A percentile compares a stretch with the other conserved stretches of the same genome.
Conservation (phyloP, 1,140 invertebrate genomes). For the Nasonia longicornis region DNA sequence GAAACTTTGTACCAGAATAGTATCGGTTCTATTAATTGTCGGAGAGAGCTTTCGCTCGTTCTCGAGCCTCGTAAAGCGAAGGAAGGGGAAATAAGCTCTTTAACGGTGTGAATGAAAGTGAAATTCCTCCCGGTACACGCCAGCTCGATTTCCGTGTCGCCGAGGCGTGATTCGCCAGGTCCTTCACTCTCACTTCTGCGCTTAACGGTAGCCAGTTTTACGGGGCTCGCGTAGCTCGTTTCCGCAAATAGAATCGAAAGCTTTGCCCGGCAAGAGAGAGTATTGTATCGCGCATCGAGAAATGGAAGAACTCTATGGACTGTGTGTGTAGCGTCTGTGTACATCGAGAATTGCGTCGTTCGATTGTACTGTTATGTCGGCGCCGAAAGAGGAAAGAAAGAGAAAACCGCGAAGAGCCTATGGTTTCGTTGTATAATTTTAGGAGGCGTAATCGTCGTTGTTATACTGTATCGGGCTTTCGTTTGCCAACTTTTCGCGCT, state of each 20-base stretch:
- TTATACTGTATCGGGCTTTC: background rate
- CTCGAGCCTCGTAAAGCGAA: conserved; percentile 21
- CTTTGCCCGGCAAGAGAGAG: background rate
- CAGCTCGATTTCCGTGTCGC: conserved; percentile 16
- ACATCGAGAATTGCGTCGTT: conserved; percentile 1
- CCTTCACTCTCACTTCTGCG: background rate
- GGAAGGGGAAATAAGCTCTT: conserved; percentile 41
- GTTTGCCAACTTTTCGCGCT: background rate
- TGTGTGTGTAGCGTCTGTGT: background rate
- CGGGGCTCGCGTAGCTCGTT: conserved; percentile 34
- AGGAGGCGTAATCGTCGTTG: background rate
- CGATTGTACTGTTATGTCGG: background rate
- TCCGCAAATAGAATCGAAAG: conserved; percentile 40
- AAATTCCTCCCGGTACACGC: background rate
- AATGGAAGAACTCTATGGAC: background rate
- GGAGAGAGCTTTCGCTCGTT: background rate
- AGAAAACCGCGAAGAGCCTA: background rate
- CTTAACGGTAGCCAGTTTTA: conserved; percentile 34
- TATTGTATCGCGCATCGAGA: background rate
- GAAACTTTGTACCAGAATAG: background rate
- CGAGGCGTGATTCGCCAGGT: conserved; percentile 29
- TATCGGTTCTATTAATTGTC: conserved; percentile 28
- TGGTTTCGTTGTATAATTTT: background rate
- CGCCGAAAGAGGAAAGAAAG: background rate
- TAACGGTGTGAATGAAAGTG: conserved; percentile 27